These are phyloP conservation scores for Coenonympha glycerion DNA, from an alignment of 2,888 invertebrate genomes.

Conservation along the genomic window DNA sequence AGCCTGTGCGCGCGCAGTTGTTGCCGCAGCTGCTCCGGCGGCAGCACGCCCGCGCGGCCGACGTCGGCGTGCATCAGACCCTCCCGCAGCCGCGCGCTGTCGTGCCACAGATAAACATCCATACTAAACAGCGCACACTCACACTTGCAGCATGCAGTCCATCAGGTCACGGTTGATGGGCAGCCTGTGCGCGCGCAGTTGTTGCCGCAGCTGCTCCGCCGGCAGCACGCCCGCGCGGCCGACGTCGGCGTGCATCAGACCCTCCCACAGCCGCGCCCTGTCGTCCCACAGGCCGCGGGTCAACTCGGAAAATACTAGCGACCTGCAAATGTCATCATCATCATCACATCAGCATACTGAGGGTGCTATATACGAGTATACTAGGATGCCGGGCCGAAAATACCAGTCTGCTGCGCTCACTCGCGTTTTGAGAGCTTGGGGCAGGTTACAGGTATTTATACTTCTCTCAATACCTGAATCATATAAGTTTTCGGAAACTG, in stretches of 20 bases:
- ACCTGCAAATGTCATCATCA: slow-evolving; percentile 52
- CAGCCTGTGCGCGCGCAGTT: slow-evolving; percentile 81
- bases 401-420: no score
- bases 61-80: slow-evolving; percentile 60
- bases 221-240: slow-evolving; percentile 75
- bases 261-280: slow-evolving; percentile 60
- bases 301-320: slow-evolving; percentile 82
- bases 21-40: slow-evolving; percentile 77
- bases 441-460: no score
- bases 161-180: slow-evolving; percentile 81
- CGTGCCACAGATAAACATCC: slow-evolving; percentile 87
- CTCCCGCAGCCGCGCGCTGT: slow-evolving; percentile 64
- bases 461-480: no score
- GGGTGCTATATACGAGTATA: no score
- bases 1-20: slow-evolving; percentile 81
- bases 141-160: slow-evolving; percentile 82
- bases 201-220: slow-evolving; percentile 76
- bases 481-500: no score
- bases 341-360: no score
- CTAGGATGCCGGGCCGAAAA: no score
- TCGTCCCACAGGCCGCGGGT: slow-evolving; percentile 85
- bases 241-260: slow-evolving; percentile 57
- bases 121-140: no score
- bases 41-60: slow-evolving; percentile 73
- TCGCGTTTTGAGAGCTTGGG: no score